Percentiles rank a stretch among this genome's conserved stretches.
Conservation (phyloP, 2,113 vertebrate species). For the Quiscalus mexicanus region DNA sequence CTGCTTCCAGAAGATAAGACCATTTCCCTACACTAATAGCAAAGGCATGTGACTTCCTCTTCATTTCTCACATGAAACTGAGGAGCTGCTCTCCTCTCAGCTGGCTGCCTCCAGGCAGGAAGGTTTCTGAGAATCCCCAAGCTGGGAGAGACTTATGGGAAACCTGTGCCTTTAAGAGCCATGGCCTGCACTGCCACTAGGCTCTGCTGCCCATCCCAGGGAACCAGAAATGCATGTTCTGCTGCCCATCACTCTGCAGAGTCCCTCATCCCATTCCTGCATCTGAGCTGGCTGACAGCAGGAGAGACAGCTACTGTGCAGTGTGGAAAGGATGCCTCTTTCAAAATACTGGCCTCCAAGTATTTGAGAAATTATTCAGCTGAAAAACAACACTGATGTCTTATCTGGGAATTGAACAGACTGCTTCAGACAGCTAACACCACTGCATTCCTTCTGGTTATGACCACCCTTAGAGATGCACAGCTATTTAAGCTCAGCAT, state of each 20-base stretch:
- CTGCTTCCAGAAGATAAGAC: neutral
- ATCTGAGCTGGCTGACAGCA: neutral
- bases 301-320: neutral
- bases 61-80: neutral
- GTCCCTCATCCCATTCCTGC: neutral
- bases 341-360: neutral
- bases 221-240: neutral
- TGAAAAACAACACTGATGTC: neutral
- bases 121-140: neutral
- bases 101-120: neutral
- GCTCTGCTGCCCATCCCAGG: neutral
- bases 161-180: neutral
- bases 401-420: neutral
- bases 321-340: neutral
- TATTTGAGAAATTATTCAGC: neutral
- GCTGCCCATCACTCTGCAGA: neutral
- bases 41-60: neutral
- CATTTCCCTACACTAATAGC: neutral
- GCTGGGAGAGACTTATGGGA: accelerated
- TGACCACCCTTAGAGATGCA: neutral
- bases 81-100: neutral
- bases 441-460: neutral
- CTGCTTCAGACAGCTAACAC: neutral
- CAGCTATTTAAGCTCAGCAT: neutral
- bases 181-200: neutral